Conservation (phyloP, 1,140 invertebrate genomes). For the Drosophila pseudoananassae region DNA sequence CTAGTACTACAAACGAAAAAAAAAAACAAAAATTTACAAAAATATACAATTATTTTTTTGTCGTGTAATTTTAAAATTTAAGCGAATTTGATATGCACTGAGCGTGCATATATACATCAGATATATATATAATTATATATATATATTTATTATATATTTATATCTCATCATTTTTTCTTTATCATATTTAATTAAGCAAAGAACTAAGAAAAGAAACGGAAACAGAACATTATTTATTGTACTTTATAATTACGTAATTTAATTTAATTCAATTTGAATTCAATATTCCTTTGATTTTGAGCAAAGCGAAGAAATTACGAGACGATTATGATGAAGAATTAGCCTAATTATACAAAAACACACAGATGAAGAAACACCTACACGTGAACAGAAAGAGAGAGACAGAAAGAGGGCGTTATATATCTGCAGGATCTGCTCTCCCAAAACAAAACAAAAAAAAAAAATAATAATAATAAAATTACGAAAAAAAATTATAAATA, state of each 20-base stretch:
- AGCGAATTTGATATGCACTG: slow-evolving; percentile 49
- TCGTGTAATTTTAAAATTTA: slow-evolving; percentile 65
- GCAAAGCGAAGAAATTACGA: slow-evolving; percentile 30
- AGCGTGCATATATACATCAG: slow-evolving; percentile 10
- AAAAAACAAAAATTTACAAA: slow-evolving; percentile 28
- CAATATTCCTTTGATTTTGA: slow-evolving; percentile 47
- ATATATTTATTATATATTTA: slow-evolving; percentile 44
- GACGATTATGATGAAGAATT: slow-evolving; percentile 38
- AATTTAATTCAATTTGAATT: slow-evolving; percentile 55
- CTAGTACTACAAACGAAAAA: slow-evolving; percentile 21
- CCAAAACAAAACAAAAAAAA: not conserved
- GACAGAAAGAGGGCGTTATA: not conserved
- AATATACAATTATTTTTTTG: slow-evolving; percentile 54
- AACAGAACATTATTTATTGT: slow-evolving; percentile 72
- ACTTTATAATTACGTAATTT: slow-evolving; percentile 77
- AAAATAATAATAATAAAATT: not conserved
- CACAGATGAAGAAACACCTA: too few species aligned
- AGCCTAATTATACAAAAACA: slow-evolving; percentile 46
- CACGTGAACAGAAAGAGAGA: slow-evolving; percentile 25
- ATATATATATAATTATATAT: slow-evolving; percentile 31
- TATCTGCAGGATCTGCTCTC: slow-evolving; percentile 17
- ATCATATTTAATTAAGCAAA: slow-evolving; percentile 59
- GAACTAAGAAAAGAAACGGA: slow-evolving; percentile 52
- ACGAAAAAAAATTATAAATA: not conserved
- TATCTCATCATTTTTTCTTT: slow-evolving; percentile 69